Conservation (phyloP, 2,113 vertebrate genomes). For the Illadopsis cleaveri region DNA sequence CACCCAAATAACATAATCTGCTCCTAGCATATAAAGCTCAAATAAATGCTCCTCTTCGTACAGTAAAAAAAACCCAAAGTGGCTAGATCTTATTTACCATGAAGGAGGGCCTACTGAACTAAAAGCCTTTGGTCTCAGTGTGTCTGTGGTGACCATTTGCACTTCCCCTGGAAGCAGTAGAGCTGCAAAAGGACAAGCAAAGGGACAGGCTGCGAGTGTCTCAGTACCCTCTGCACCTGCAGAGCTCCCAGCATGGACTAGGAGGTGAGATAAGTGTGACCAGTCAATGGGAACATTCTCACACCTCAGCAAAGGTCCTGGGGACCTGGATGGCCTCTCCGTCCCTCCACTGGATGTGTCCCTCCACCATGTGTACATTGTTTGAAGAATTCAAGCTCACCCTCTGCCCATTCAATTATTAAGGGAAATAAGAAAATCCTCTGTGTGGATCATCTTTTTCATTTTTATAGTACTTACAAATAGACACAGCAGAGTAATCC, state of each 20-base stretch:
- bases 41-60: background rate
- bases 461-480: background rate
- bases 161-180: background rate
- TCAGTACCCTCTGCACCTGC: background rate
- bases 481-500: background rate
- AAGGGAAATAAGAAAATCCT: background rate
- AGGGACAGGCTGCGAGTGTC: background rate
- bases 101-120: background rate
- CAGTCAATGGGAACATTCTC: background rate
- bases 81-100: background rate
- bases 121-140: background rate
- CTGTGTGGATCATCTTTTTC: background rate
- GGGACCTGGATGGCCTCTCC: background rate
- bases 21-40: background rate
- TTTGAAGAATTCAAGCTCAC: background rate
- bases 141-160: background rate
- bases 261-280: background rate
- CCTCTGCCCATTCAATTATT: background rate
- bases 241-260: background rate
- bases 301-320: background rate
- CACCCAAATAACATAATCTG: background rate
- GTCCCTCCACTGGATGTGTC: background rate
- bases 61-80: background rate
- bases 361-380: background rate
- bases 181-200: background rate